These are phyloP conservation scores for Leucopsar rothschildi DNA, from an alignment of 2,113 vertebrate genomes.

Conservation along the genomic window DNA sequence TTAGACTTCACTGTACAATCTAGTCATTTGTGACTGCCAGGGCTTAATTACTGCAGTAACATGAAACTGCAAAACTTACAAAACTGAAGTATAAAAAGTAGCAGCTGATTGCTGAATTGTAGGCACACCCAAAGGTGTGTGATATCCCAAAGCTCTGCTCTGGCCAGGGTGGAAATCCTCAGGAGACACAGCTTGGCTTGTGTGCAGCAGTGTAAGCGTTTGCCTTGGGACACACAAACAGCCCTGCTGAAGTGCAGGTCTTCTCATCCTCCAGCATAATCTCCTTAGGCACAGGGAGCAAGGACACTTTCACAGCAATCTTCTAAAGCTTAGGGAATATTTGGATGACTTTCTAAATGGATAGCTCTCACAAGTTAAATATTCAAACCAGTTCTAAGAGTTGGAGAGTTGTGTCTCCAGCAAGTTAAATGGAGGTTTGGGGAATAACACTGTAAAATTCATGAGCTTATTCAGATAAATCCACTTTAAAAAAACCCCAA, in stretches of 20 bases:
- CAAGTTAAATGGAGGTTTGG: neutral
- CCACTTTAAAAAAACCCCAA: neutral
- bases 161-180: neutral
- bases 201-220: fast-evolving
- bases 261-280: neutral
- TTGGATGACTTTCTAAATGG: neutral
- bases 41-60: conserved; percentile 55
- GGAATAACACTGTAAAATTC: neutral
- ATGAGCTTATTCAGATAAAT: neutral
- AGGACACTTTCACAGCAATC: neutral
- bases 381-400: neutral
- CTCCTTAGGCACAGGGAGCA: neutral
- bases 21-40: conserved; percentile 46
- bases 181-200: fast-evolving
- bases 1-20: conserved; percentile 19
- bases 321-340: neutral
- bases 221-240: neutral
- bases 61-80: conserved; percentile 30
- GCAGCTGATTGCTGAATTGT: neutral
- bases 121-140: neutral
- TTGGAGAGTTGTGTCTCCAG: neutral
- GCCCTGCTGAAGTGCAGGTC: neutral
- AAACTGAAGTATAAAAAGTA: neutral
- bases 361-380: neutral
- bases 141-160: neutral